Conservation (phyloP, 2,888 invertebrate genomes). For the Notodonta ziczac region DNA sequence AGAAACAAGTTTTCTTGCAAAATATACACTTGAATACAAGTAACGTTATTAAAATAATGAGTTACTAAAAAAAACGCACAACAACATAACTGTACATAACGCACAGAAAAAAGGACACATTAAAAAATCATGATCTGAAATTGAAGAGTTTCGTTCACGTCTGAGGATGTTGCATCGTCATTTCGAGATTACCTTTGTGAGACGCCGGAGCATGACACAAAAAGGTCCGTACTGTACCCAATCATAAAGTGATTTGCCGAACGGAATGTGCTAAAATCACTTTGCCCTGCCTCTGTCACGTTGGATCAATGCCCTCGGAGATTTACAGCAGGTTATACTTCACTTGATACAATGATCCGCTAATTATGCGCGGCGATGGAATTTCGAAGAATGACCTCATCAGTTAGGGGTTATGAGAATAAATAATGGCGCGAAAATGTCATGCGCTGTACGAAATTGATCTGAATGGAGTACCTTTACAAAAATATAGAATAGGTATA, state of each 20-base stretch:
- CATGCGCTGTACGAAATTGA: constrained; percentile 12
- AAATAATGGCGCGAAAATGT: constrained; percentile 11
- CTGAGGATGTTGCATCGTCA: constrained; percentile 26
- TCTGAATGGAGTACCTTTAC: background rate
- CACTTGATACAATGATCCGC: constrained; percentile 22
- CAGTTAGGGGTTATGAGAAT: constrained; percentile 7
- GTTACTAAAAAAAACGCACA: background rate
- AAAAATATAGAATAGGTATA: background rate
- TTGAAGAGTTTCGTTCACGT: constrained; percentile 2
- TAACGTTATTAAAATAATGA: background rate
- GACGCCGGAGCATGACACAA: constrained; percentile 14
- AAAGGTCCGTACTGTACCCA: constrained; percentile 22
- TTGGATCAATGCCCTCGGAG: constrained; percentile 40
- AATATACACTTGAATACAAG: background rate
- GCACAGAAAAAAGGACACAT: background rate
- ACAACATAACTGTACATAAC: background rate
- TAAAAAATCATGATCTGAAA: constrained; percentile 5
- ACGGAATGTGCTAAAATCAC: constrained; percentile 31
- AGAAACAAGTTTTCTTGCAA: no score
- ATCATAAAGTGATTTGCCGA: constrained; percentile 23
- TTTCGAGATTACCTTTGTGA: constrained; percentile 14
- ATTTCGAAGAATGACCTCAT: constrained; percentile 11
- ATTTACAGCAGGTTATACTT: constrained; percentile 28
- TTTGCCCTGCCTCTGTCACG: constrained; percentile 26
- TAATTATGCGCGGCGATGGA: constrained; percentile 23